Evolutionary conservation across 1,140 invertebrate genomes (phyloP).

Genomic region (Metaphire vulgaris): DNA sequence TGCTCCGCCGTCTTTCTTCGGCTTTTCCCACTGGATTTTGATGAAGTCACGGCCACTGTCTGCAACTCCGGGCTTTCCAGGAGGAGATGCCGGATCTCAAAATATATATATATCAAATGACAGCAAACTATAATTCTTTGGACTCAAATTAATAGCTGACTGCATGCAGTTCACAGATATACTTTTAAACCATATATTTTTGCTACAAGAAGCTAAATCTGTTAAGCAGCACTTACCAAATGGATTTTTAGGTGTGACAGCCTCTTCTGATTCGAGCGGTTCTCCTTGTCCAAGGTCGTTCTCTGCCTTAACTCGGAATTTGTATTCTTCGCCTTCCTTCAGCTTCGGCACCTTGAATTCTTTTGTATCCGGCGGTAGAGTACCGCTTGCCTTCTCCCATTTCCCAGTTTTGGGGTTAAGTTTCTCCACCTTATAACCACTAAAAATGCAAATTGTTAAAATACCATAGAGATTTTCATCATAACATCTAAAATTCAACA

Average conservation of each 20-base stretch:
- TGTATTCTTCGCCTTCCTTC: slow-evolving; percentile 87
- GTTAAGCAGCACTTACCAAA: too few species aligned
- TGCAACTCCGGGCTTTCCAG: slow-evolving; percentile 79
- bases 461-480: too few species aligned
- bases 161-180: too few species aligned
- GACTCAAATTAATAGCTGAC: too few species aligned
- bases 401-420: slow-evolving; percentile 85
- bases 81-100: slow-evolving; percentile 51
- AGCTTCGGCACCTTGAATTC: slow-evolving; percentile 56
- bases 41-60: slow-evolving; percentile 90
- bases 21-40: slow-evolving; percentile 77
- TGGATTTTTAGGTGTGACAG: slow-evolving; percentile 93
- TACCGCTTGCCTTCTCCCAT: slow-evolving; percentile 84
- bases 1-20: slow-evolving; percentile 79
- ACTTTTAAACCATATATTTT: too few species aligned
- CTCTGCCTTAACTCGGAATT: slow-evolving; percentile 86
- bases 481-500: too few species aligned
- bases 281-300: slow-evolving; percentile 88
- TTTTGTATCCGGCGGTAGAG: slow-evolving; percentile 51
- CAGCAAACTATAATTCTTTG: too few species aligned
- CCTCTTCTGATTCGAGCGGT: slow-evolving; percentile 72
- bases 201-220: too few species aligned
- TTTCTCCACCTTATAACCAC: slow-evolving; percentile 87
- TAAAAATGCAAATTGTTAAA: slow-evolving; percentile 61
- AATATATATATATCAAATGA: too few species aligned